Evolutionary conservation across 2,888 invertebrate genomes (phyloP), one percentile per base, ranked within the genome.

Genomic region (Antitype chi): DNA sequence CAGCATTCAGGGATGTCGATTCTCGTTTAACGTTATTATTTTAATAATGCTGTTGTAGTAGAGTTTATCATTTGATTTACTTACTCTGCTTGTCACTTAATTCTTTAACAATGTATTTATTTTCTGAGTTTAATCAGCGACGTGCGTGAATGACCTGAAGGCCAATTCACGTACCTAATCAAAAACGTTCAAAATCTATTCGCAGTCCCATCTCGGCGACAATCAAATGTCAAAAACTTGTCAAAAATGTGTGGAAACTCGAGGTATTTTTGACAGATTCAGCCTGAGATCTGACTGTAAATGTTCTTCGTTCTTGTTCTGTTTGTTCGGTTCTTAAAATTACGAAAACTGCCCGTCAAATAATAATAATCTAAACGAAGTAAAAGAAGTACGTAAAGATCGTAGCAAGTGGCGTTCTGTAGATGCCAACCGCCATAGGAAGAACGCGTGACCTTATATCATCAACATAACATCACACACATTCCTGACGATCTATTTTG

Each of bases 1-100:
- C 72, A 68, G 57, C 84, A 83, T 83, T 85, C 86, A 73, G 47
- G 53, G 57, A 73, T 28, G 71, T 82, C 71, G 28, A 57, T 55
- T 76, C 76, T 53, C 55, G n/a, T 66, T 66, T 81, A n/a, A 53
- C 38, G 20, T 53, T 47, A 15, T 63, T 28, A 73, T 60, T 60
- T 47, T 47, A 47, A 49, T 60, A 75, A 66, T 75, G 20, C 32
- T 28, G 28, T 49, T 55, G 20, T 49, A 49, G 15, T 49, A 23
- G 17, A 53, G 1, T 69, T 32, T 28, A 28, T 28, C 7, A 11
- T 43, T 78, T 20, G 20, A 57, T 78, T 57, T 32, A 69, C 1
- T 49, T 3, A 0, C 7, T 23, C 4, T 75, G 13, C 15, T 43
- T 60, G 15, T 63, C 11, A 47, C 20, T 32, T 76, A 53, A 57